phyloP scores from a whole-genome alignment of 2,888 invertebrate species.

The Physocephala rufipes region DNA sequence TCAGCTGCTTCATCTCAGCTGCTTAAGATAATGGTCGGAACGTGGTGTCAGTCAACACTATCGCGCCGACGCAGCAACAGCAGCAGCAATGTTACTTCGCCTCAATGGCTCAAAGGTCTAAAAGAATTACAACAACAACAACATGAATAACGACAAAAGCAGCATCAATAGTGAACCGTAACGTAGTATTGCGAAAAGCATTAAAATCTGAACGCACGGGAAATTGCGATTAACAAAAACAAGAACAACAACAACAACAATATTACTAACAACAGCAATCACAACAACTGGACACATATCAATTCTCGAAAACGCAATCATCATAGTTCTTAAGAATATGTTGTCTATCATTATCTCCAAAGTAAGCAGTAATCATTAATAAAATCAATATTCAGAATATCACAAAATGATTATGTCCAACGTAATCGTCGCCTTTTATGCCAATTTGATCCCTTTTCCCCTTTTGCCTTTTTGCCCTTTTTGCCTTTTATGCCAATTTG shows the following conservation, averaged over 20 bases:
- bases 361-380: background rate
- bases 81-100: background rate
- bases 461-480: no score
- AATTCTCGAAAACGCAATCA: background rate
- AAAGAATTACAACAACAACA: background rate
- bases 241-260: background rate
- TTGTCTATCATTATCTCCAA: background rate
- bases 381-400: background rate
- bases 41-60: conserved; percentile 10
- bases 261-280: background rate
- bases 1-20: background rate
- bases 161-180: background rate
- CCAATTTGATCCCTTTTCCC: no score
- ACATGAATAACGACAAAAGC: background rate
- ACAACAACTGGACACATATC: background rate
- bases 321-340: background rate
- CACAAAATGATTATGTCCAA: background rate
- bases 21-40: background rate
- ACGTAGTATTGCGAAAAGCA: conserved; percentile 5
- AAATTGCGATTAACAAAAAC: background rate
- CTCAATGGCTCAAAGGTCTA: background rate
- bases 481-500: no score
- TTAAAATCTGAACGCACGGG: conserved; percentile 9
- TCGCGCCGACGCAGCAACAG: background rate
- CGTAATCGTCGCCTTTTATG: background rate